Evolutionary conservation across 2,113 vertebrate genomes (phyloP), one percentile per base, ranked within the genome.

Genomic region (Seriola rivoliana): DNA sequence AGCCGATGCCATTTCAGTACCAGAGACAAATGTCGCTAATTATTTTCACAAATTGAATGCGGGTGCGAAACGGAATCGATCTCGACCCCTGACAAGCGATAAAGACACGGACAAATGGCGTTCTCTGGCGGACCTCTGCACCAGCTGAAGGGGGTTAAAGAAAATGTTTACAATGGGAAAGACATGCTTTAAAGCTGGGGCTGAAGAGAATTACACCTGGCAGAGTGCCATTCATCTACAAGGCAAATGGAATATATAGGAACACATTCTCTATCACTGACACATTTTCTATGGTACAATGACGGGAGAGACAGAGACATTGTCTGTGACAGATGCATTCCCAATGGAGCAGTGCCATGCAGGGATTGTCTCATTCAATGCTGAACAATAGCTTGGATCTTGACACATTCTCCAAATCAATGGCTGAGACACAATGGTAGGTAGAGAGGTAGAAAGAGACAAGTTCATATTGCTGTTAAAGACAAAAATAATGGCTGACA

Each of bases 281-380:
- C 84, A 87, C 79, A 84, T 88, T 89, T 77, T 82, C 84, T 74
- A 64, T 66, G 81, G 80, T 14, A 87, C 80, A 85, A 88, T 85
- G 80, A 73, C 83, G 76, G 85, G 44, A 74, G 67, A 72, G 87
- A 92, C 72, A 84, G 74, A 90, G 84, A 89, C 88, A 85, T 86
- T 78, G 85, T 81, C 78, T 85, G 85, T 92, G 91, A 94, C 92
- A 85, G 88, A 93, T 88, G 88, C 85, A 66, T 88, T 85, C 90
- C 89, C 88, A 36, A 55, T 74, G 83, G 88, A 92, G 79, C 52
- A 54, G 81, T 65, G 79, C 84, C 84, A 84, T 65, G 71, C 83
- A 29, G 90, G 62, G 84, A 89, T 64, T 67, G 87, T 87, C 84
- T 88, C 82, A 86, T 91, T 93, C 89, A 82, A n/a, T 66, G 70